Base-by-base conservation (phyloP, 2,113 vertebrate species). In the Malurus melanocephalus region DNA sequence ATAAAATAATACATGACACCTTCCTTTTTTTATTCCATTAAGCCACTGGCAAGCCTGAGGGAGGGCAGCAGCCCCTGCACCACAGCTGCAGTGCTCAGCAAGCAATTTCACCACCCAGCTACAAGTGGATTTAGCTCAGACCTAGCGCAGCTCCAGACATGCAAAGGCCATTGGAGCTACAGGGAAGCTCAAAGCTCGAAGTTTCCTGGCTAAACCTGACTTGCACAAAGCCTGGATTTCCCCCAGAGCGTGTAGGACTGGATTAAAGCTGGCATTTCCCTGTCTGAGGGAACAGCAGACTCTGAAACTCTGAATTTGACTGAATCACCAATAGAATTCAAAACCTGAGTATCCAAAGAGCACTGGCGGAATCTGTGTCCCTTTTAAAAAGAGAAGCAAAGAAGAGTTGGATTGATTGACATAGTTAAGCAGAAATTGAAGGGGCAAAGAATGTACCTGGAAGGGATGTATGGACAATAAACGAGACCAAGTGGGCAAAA, bases 41-140 rank as follows among this genome's bases (percentile, higher is more conserved):
- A 66, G 35, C 48, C 35, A 14, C 6, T 5, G 42, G 20, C 1
- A 45, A 67, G 62, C 13, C 3, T 12, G 72, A 52, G 42, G 40
- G 68, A 33, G 40, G 49, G 73, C 75, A 85, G 68, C 64, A 57
- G 0, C 33, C 64, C 66, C 48, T 49, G 88, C 43, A 24, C 10
- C 43, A 13, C 76, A 66, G 1, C 2, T 0, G 20, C 51, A 33
- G 49, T 30, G 67, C 62, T 64, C 1, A 43, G 49, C 2, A 38
- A 3, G 14, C 67, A 8, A 23, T 73, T 32, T 16, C 3, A 19
- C 46, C 10, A 12, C 24, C 26, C 9, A 0, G 3, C 16, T 8
- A 10, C 4, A n/a, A 6, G 32, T 2, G 27, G 12, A 6, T 68
- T 40, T 7, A 46, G 24, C 30, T 48, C 51, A 43, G 24, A 26